Evolutionary conservation across 2,888 invertebrate species (phyloP), one percentile per base, ranked within the genome.

Genomic region (Timema podura): DNA sequence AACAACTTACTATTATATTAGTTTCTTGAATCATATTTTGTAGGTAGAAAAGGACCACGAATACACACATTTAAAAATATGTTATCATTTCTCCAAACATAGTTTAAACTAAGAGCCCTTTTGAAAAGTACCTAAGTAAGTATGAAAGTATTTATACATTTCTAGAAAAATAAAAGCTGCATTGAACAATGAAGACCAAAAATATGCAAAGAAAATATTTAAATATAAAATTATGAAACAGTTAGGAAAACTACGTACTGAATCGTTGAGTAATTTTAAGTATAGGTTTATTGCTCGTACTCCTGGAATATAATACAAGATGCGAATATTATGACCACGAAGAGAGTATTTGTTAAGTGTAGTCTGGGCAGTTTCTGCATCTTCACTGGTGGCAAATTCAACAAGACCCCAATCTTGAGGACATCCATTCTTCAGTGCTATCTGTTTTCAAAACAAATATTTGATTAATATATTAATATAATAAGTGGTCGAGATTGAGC

Each of bases 321-420:
- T 79, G 30, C 82, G 78, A 65, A 85, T 81, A 48, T 78, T 77
- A 51, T 79, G 78, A 48, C 81, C 82, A 48, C 81, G 78, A 16
- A 82, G 76, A n/a, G 75, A 68, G 73, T 77, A 78, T n/a, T 80
- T 80, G 68, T 82, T 79, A 54, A 82, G 75, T 7, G 76, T 74
- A 13, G 76, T 74, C 71, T 80, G 80, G 0, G 81, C 81, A 64
- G 77, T 76, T 74, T 82, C 83, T 0, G 83, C 82, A 68, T 82
- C 82, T 30, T 80, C 81, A 47, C 79, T 77, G 45, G 76, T 76
- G 64, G 77, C 77, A 69, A 83, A 85, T 76, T 85, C 85, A 6
- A 85, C 82, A 45, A 85, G 79, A 48, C 84, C 85, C 82, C 83
- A 84, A 68, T 84, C 83, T 70, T 83, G 80, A 8, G 83, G 82